Base-by-base conservation (phyloP, 2,888 invertebrate genomes). In the Hemistola chrysoprasaria region DNA sequence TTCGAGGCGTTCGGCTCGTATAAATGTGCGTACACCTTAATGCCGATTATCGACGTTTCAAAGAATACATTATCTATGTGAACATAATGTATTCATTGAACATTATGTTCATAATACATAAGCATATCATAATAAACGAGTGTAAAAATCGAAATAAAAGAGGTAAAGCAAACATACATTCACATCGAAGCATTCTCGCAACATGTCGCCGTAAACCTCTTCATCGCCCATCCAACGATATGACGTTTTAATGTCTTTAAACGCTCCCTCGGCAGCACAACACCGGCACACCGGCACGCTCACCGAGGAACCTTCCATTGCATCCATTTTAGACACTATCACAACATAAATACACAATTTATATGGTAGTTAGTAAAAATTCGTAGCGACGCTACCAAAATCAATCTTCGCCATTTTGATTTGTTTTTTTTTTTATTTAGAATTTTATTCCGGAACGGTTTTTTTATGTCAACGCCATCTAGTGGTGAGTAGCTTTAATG, bases 171-270 rank as follows among this genome's bases (percentile, higher is more conserved):
- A 2, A 16, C 83, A 78, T 60, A 88, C 87, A 37, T 62, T 62
- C 48, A 88, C 66, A 65, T 84, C 75, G 59, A 87, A 85, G 67
- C 86, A 86, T 59, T 85, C 82, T 29, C 65, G 69, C 49, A 88
- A 59, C 85, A 88, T 86, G 48, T 86, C 81, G 8, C 74, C 69
- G 46, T 88, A 88, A 3, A 87, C 59, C 50, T 88, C 87, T 50
- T 81, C 78, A 11, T 78, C 79, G 36, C 85, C 87, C 83, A 87
- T 84, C 87, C 87, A 88, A 39, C 69, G 69, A 49, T 86, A 86
- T 1, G 73, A 59, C 10, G 65, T 65, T 52, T 73, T 73, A 39
- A 87, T 62, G 59, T 85, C 81, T 69, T 87, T 87, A 46, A 73
- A 87, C 11, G 74, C 71, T 36, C 87, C 87, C 51, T 83, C 82